phyloP scores from a whole-genome alignment of 2,888 invertebrate genomes.

The Lepas anatifera region DNA sequence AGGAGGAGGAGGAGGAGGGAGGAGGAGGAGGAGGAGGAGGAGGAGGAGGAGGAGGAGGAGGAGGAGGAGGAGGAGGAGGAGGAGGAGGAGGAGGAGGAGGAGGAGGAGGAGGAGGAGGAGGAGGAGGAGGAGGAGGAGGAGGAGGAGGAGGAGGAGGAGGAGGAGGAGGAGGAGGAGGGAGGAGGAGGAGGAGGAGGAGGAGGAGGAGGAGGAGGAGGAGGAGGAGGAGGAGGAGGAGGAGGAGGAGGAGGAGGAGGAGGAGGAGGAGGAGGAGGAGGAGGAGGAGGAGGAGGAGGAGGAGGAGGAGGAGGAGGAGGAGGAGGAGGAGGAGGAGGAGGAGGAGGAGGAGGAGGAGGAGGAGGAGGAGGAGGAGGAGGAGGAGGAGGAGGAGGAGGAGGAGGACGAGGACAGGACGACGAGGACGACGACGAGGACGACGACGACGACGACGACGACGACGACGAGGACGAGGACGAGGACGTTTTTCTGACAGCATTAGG shows the following conservation, averaged over 20 bases:
- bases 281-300: neutral
- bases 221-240: neutral
- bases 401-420: too few species aligned
- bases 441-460: too few species aligned
- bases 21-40: neutral
- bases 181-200: neutral
- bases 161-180: neutral
- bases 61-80: neutral
- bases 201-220: neutral
- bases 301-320: neutral
- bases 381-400: too few species aligned
- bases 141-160: neutral
- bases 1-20: neutral
- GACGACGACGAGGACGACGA: too few species aligned
- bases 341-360: too few species aligned
- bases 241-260: neutral
- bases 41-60: neutral
- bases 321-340: neutral
- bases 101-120: neutral
- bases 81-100: neutral
- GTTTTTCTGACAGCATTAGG: too few species aligned
- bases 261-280: neutral
- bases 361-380: too few species aligned
- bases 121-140: neutral
- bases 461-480: too few species aligned